Evolutionary conservation across 1,140 invertebrate species (phyloP).

Genomic region (Teleogryllus occipitalis): DNA sequence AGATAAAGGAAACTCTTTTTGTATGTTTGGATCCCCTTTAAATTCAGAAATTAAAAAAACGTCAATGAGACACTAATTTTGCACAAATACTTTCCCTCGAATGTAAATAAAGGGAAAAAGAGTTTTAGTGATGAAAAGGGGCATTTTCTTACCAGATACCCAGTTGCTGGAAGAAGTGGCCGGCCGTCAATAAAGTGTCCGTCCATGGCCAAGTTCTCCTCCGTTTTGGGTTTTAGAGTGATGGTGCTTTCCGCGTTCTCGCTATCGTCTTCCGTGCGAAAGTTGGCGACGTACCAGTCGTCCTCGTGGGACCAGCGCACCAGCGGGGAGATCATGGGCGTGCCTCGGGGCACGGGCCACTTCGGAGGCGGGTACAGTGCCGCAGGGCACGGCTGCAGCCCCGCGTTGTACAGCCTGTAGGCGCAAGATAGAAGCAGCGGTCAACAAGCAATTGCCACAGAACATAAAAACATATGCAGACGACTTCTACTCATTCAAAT

Average conservation of each 20-base stretch:
- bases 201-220: not conserved
- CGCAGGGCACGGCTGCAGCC: slow-evolving; percentile 43
- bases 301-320: slow-evolving; percentile 87
- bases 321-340: slow-evolving; percentile 65
- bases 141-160: no score
- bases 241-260: not conserved
- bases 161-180: slow-evolving; percentile 51
- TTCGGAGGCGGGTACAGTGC: slow-evolving; percentile 45
- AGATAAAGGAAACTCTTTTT: no score
- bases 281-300: slow-evolving; percentile 57
- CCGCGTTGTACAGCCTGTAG: slow-evolving; percentile 32
- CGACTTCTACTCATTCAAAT: no score
- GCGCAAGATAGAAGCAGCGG: no score
- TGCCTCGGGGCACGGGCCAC: slow-evolving; percentile 72
- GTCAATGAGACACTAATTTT: no score
- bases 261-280: slow-evolving; percentile 42
- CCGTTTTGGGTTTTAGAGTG: slow-evolving; percentile 21
- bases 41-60: no score
- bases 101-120: no score
- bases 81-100: no score
- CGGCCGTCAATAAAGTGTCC: slow-evolving; percentile 35
- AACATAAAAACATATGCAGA: no score
- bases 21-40: no score
- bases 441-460: no score
- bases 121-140: no score